Base-by-base conservation (phyloP, 2,797 vertebrate species). In the Gymnoscopelus braueri region DNA sequence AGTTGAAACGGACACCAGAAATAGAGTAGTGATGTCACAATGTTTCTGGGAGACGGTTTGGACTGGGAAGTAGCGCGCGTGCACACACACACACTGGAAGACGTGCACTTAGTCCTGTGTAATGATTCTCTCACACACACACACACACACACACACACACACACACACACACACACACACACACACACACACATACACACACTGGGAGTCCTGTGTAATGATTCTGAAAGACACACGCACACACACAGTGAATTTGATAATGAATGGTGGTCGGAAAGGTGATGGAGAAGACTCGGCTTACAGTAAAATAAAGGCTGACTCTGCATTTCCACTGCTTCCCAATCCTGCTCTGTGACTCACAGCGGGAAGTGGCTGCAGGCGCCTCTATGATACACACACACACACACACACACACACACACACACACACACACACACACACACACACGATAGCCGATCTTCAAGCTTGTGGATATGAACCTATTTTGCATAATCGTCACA, bases 11-110 rank as follows among this genome's bases (percentile, higher is more conserved):
- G 85, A 89, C 88, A 88, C 91, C 89, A 90, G 91, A 89, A 94
- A 93, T 92, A 92, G 87, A 84, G 86, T 83, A 83, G 83, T 94
- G 93, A 92, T 92, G 91, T 94, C 90, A 93, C 76, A 72, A 82
- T 83, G 79, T 86, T 92, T 89, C 87, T 92, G 92, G 89, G 92
- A 94, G 88, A 82, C 58, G 78, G 90, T 87, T 87, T 76, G 78
- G 69, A 82, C 65, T 75, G 60, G 65, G 72, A 80, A 69, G 77
- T 57, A 19, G 19, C 19, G 19, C 19, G 19, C 19, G 19, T 1
- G 1, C 19, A 19, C 19, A 19, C 19, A 19, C 19, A 19, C 19
- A 19, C 19, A 1, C 19, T 19, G 19, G 19, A 19, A 19, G 19
- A 19, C 19, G 19, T 19, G 19, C 19, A 19, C 19, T 19, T 19